Conservation (phyloP, 2,797 vertebrate genomes). For the Fundulus diaphanus region DNA sequence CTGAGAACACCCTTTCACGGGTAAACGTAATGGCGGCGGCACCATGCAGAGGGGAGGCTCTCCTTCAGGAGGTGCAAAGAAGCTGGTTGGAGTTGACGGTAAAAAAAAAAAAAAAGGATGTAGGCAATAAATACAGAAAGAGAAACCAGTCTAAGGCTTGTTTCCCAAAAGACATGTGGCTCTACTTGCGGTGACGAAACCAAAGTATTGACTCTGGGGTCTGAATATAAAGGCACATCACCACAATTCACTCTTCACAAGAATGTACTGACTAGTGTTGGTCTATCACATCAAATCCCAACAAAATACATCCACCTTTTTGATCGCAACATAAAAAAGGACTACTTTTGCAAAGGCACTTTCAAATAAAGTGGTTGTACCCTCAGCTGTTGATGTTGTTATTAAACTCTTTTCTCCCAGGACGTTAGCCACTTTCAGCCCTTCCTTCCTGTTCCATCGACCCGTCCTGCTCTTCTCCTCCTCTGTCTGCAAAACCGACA, state of each 20-base stretch:
- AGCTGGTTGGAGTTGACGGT: too few species aligned
- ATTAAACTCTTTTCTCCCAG: constrained; percentile 75
- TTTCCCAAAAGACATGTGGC: too few species aligned
- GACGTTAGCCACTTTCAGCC: constrained; percentile 61
- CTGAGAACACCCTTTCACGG: too few species aligned
- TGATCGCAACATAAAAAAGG: not conserved
- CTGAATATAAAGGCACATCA: not conserved
- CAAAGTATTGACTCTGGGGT: too few species aligned
- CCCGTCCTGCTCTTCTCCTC: constrained; percentile 46
- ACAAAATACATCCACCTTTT: not conserved
- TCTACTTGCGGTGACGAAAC: too few species aligned
- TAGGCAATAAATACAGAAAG: too few species aligned
- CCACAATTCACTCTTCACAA: not conserved
- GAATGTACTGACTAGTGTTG: not conserved
- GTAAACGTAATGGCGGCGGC: too few species aligned
- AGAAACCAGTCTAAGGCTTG: too few species aligned
- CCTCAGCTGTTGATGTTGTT: constrained; percentile 71
- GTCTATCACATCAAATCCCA: not conserved
- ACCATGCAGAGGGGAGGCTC: too few species aligned
- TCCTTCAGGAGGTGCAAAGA: too few species aligned
- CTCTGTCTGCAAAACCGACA: constrained; percentile 43
- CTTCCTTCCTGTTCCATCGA: constrained; percentile 69
- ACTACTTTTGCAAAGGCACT: not conserved
- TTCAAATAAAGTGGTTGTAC: constrained; percentile 53
- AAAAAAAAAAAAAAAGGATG: too few species aligned